Conservation (phyloP, 2,113 vertebrate species). For the Poecilia latipinna region DNA sequence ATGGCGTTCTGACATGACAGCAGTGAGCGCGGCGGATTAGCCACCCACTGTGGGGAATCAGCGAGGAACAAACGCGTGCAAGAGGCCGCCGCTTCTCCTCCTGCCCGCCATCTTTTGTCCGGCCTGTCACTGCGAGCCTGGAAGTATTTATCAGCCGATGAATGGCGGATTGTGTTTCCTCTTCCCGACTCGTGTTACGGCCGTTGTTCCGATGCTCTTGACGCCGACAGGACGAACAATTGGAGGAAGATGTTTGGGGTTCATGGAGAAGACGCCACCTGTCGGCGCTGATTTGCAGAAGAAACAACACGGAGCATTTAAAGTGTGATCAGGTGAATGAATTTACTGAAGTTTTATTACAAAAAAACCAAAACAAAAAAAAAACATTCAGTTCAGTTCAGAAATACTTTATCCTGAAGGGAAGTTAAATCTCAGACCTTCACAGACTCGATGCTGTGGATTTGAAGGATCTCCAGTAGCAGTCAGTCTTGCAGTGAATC, state of each 20-base stretch:
- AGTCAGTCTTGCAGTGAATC: too few species aligned
- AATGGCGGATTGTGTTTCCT: slow-evolving; percentile 33
- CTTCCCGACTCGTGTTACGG: background rate
- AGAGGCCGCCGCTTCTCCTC: slow-evolving; percentile 23
- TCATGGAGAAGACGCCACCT: background rate
- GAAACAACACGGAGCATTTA: background rate
- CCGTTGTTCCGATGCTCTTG: background rate
- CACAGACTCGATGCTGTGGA: too few species aligned
- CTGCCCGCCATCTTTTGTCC: slow-evolving; percentile 51
- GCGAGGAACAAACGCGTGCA: slow-evolving; percentile 54
- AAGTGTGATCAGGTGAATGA: background rate
- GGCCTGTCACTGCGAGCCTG: slow-evolving; percentile 40
- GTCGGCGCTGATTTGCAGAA: background rate
- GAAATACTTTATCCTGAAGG: too few species aligned
- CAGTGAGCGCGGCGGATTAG: slow-evolving; percentile 68
- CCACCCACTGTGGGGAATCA: slow-evolving; percentile 72
- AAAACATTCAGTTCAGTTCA: too few species aligned
- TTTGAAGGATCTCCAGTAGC: too few species aligned
- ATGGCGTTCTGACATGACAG: slow-evolving; percentile 65
- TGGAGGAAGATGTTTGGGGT: background rate
- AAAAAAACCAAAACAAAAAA: too few species aligned
- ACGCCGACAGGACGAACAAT: background rate
- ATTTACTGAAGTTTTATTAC: background rate
- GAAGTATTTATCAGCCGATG: slow-evolving; percentile 67
- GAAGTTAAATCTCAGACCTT: too few species aligned